phyloP scores from a whole-genome alignment of 2,113 vertebrate species.

The Carollia perspicillata region DNA sequence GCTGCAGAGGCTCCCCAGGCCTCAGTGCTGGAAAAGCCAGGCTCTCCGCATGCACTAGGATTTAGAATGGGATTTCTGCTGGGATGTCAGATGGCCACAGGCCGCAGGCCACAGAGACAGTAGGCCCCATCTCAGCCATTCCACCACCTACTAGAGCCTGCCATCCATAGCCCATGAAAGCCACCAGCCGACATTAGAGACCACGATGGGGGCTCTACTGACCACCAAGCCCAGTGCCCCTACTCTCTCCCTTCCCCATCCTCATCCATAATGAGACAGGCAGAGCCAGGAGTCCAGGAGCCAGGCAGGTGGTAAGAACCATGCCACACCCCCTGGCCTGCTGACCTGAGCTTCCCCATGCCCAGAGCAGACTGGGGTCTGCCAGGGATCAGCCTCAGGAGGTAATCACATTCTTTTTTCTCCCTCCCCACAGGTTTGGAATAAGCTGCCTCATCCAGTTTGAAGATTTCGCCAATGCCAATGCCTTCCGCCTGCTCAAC shows the following conservation, averaged over 20 bases:
- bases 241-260: neutral
- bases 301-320: neutral
- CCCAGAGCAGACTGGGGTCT: neutral
- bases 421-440: constrained; percentile 86
- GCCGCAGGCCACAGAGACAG: neutral
- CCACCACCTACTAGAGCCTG: no score
- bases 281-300: neutral
- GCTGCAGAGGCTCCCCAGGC: neutral
- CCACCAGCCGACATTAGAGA: neutral
- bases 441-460: constrained; percentile 98
- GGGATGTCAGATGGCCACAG: neutral
- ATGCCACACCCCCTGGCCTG: accelerated
- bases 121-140: neutral
- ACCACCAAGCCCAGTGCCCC: neutral
- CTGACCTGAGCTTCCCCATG: neutral
- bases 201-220: neutral
- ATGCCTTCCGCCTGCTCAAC: constrained; percentile 95
- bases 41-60: neutral
- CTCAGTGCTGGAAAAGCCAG: neutral
- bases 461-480: constrained; percentile 97
- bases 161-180: neutral
- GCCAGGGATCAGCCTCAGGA: neutral
- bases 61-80: neutral
- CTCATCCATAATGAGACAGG: neutral
- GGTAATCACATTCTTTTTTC: neutral